Evolutionary conservation across 2,113 vertebrate genomes (phyloP).

Genomic region (Eulemur macaco): DNA sequence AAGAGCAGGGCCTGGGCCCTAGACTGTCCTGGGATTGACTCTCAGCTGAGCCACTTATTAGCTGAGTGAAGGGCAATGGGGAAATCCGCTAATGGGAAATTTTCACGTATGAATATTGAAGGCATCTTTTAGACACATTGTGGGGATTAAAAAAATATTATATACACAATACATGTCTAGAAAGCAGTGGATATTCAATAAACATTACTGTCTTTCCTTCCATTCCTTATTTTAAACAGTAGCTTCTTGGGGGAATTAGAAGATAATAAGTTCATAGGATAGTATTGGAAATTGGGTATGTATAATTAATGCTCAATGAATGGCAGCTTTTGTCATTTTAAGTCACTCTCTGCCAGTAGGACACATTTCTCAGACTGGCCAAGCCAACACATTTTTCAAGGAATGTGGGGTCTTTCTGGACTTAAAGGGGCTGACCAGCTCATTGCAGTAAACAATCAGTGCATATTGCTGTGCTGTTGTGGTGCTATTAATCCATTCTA

Average conservation of each 20-base stretch:
- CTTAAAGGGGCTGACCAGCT: neutral
- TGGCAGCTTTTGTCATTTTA: neutral
- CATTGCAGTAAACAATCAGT: neutral
- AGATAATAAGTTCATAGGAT: neutral
- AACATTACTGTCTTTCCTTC: neutral
- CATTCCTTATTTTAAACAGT: neutral
- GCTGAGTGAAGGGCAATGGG: neutral
- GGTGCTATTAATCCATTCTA: neutral
- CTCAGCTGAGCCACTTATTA: neutral
- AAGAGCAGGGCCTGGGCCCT: neutral
- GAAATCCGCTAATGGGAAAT: neutral
- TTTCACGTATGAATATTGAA: neutral
- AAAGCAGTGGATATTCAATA: neutral
- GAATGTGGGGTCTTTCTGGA: no score
- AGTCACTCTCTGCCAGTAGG: neutral
- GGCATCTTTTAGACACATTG: neutral
- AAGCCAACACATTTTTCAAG: neutral
- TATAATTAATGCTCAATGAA: neutral
- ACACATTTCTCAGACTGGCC: neutral
- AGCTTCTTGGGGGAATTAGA: neutral
- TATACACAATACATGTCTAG: neutral
- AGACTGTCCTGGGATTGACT: neutral
- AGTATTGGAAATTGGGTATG: neutral
- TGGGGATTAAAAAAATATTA: neutral
- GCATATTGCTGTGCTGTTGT: neutral